A percentile compares a stretch with the other conserved stretches of the same genome.
These are phyloP conservation scores for Ochlodes sylvanus DNA, from an alignment of 2,888 invertebrate genomes.

Conservation along the genomic window DNA sequence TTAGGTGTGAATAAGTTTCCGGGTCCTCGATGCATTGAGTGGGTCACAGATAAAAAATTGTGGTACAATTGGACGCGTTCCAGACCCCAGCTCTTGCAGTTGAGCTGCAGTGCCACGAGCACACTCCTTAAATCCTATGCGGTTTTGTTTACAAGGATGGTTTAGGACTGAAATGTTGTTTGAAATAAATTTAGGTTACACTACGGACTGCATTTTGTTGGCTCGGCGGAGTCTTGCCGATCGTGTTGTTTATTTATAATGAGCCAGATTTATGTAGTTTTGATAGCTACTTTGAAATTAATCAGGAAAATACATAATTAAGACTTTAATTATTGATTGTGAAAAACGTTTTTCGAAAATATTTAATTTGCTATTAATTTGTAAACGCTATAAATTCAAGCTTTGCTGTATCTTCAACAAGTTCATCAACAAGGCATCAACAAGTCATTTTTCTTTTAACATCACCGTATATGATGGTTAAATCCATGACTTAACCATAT, in stretches of 20 bases:
- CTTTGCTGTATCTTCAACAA: too few relatives aligned
- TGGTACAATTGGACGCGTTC: slow-evolving; percentile 33
- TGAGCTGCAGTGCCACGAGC: slow-evolving; percentile 2
- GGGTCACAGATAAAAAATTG: slow-evolving; percentile 36
- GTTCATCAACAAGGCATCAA: too few relatives aligned
- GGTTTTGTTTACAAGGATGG: slow-evolving; percentile 37
- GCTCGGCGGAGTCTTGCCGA: slow-evolving; percentile 8
- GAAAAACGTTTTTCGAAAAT: too few relatives aligned
- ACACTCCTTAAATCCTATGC: slow-evolving; percentile 32
- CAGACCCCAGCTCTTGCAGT: slow-evolving; percentile 18
- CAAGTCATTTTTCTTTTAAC: too few relatives aligned
- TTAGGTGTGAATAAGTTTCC: slow-evolving; percentile 26
- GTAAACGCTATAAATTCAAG: too few relatives aligned
- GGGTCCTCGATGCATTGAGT: slow-evolving; percentile 18
- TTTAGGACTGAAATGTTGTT: slow-evolving; percentile 25
- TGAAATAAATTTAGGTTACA: slow-evolving; percentile 31
- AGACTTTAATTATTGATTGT: too few relatives aligned
- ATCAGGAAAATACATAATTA: too few relatives aligned
- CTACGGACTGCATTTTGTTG: slow-evolving; percentile 18
- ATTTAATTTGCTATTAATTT: too few relatives aligned
- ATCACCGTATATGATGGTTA: too few relatives aligned
- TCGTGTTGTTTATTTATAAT: slow-evolving; percentile 4
- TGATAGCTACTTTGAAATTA: background rate
- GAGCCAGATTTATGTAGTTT: background rate
- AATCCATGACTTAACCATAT: too few relatives aligned